Base-by-base conservation (phyloP, 2,113 vertebrate species). In the Nesoenas mayeri region DNA sequence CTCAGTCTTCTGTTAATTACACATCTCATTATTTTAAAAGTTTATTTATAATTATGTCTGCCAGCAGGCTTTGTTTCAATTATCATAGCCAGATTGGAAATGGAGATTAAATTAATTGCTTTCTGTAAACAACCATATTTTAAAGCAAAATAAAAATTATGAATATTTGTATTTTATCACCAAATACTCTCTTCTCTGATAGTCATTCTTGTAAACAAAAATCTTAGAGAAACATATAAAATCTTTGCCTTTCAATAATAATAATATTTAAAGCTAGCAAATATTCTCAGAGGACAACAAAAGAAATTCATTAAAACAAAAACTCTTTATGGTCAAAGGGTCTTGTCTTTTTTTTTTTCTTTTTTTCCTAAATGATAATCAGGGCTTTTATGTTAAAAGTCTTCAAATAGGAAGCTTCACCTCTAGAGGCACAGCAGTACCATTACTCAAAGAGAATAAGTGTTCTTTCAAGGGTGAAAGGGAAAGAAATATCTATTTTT, bases 21-120 rank as follows among this genome's bases (percentile, higher is more conserved):
- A 95, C 78, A 96, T 93, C 89, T 95, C 93, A 95, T 94, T 85
- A 95, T 97, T 98, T 92, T 93, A 91, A 58, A 89, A 95, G 69
- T 96, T 97, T 97, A 91, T 91, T 92, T 79, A 86, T 95, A 97
- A 96, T 93, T 90, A 64, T 71, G 54, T 57, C 66, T 95, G 78
- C 81, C 62, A 87, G 65, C 58, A 79, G 73, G 85, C 81, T 95
- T 93, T 56, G 61, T 82, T 97, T 96, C 62, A 80, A 64, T 83
- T 97, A 91, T 89, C 77, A 91, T 53, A 94, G 91, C 91, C 93
- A 97, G 88, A 96, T 53, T 83, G 89, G 71, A 90, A 92, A 91
- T 61, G 20, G 11, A 88, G 25, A 79, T 95, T 89, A 90, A 96
- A 96, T 95, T 58, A 93, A 96, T 96, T 95, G 70, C 54, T 79